Conservation (phyloP, 92 coral and sea anemone genomes). For the Umimayanthus kanabou region DNA sequence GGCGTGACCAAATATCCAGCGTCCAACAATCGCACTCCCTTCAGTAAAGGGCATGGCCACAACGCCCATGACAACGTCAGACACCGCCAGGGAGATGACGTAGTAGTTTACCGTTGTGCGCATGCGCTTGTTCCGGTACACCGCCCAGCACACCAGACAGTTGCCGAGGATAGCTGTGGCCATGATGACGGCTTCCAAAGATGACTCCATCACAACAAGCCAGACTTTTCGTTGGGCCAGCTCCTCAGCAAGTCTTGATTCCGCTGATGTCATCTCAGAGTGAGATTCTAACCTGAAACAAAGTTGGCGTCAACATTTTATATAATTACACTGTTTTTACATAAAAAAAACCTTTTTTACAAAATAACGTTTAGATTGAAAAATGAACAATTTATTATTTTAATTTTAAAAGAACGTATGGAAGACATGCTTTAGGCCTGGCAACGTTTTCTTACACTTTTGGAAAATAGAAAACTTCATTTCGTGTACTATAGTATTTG, state of each 20-base stretch:
- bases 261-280: neutral
- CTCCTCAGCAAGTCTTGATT: neutral
- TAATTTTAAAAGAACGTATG: too few species aligned
- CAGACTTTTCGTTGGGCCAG: neutral
- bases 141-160: constrained; percentile 16
- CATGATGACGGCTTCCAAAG: neutral
- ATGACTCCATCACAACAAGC: neutral
- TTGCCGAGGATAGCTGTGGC: neutral
- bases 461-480: too few species aligned
- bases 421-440: too few species aligned
- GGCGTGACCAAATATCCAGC: constrained; percentile 30
- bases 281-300: neutral
- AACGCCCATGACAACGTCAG: neutral
- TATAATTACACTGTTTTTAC: too few species aligned
- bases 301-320: too few species aligned
- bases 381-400: too few species aligned
- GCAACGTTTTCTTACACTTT: too few species aligned
- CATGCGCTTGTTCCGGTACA: constrained; percentile 16
- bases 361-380: too few species aligned
- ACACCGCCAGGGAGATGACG: constrained; percentile 1
- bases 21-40: neutral
- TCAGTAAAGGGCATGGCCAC: neutral
- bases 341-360: too few species aligned
- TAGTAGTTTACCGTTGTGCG: neutral
- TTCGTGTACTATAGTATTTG: too few species aligned